Conservation (phyloP, 30 jellyfish, hydroid and myxozoan genomes). For the Hydractinia symbiolongicarpus region DNA sequence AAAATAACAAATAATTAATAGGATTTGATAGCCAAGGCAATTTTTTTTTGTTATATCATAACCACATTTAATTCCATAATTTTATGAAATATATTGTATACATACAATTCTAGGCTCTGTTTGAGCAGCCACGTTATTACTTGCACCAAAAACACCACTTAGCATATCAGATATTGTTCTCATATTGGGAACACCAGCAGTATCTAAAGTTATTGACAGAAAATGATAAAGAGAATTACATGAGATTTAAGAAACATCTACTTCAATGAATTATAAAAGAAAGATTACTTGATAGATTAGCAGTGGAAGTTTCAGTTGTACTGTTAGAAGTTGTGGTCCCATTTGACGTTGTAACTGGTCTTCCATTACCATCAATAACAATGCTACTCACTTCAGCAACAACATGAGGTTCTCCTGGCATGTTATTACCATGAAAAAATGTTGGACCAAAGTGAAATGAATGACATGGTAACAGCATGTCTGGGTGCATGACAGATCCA, state of each 20-base stretch:
- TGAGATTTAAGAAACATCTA: too few species aligned
- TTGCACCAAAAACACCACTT: conserved; percentile 16
- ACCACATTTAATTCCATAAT: background rate
- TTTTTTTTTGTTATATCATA: background rate
- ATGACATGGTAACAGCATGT: conserved; percentile 79
- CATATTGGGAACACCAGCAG: conserved; percentile 23
- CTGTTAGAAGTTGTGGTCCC: too few species aligned
- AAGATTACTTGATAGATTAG: too few species aligned
- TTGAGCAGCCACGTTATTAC: background rate
- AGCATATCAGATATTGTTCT: conserved; percentile 18
- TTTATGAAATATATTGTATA: background rate
- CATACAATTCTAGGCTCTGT: background rate
- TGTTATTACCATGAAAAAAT: conserved; percentile 29
- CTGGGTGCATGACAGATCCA: conserved; percentile 63
- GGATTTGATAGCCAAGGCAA: background rate
- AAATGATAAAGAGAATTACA: too few species aligned
- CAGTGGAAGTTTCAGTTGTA: too few species aligned
- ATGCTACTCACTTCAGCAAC: conserved; percentile 80
- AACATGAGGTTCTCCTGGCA: conserved; percentile 37
- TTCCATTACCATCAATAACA: conserved; percentile 44
- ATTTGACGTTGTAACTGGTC: too few species aligned
- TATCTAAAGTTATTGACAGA: background rate
- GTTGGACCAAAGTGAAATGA: conserved; percentile 98
- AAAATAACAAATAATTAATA: background rate
- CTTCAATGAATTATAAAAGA: too few species aligned